A percentile compares a stretch with the other conserved stretches of the same genome.
These are phyloP conservation scores for Acrocephalus kingi DNA, from an alignment of 2,113 vertebrate genomes.

Conservation along the genomic window DNA sequence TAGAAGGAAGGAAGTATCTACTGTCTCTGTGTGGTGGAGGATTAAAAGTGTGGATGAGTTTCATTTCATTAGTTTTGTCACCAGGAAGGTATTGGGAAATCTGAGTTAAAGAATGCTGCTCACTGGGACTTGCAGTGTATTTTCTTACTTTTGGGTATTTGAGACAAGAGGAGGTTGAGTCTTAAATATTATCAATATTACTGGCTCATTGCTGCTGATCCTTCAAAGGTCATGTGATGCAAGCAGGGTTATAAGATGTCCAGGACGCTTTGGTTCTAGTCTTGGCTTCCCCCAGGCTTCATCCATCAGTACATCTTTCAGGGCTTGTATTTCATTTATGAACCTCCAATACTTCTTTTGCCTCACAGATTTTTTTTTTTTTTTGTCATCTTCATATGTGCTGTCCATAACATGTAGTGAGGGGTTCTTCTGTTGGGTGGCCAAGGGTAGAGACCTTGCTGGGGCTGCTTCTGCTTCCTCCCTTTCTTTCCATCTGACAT, in stretches of 20 bases:
- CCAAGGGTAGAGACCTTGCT: neutral
- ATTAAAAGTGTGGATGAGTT: neutral
- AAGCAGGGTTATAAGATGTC: neutral
- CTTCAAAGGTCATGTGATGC: neutral
- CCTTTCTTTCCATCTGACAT: neutral
- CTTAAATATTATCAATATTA: neutral
- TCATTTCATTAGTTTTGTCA: neutral
- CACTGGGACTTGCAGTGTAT: fast-evolving
- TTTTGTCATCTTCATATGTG: neutral
- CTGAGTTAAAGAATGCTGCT: neutral
- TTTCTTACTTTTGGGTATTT: neutral
- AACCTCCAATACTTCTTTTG: neutral
- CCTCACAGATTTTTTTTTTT: neutral
- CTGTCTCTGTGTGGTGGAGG: neutral
- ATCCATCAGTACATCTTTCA: neutral
- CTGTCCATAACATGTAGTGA: fast-evolving
- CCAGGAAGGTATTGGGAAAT: neutral
- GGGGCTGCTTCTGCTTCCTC: neutral
- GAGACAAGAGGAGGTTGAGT: neutral
- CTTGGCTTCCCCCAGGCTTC: neutral
- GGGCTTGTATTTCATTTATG: neutral
- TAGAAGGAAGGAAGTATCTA: neutral
- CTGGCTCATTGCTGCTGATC: neutral
- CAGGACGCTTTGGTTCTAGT: neutral
- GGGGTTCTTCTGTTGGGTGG: neutral